A percentile compares a stretch with the other conserved stretches of the same genome.
Conservation (phyloP, 2,797 vertebrate genomes). For the Onychomys leucogaster region DNA sequence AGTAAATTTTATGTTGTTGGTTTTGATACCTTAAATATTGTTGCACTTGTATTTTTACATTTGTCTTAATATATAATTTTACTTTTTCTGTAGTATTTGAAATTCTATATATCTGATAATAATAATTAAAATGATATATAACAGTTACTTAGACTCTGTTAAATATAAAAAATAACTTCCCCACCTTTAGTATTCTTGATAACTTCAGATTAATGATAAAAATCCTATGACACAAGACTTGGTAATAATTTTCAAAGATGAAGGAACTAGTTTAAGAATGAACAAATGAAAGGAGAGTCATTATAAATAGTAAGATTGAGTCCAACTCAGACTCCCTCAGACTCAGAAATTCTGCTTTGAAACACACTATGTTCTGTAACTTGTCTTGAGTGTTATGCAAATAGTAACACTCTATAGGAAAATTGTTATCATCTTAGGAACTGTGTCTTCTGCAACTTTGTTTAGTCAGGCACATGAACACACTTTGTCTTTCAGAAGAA, state of each 20-base stretch:
- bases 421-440: background rate
- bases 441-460: background rate
- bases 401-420: background rate
- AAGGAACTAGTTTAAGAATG: background rate
- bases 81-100: background rate
- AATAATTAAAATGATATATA: background rate
- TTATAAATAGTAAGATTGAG: background rate
- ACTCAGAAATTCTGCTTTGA: background rate
- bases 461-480: background rate
- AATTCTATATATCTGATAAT: background rate
- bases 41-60: constrained; percentile 17
- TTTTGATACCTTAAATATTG: constrained; percentile 42
- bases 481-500: background rate
- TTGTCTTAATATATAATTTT: background rate
- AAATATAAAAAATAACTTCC: background rate
- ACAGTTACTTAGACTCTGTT: background rate
- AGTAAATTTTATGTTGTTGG: background rate
- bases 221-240: background rate
- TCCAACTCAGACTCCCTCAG: background rate
- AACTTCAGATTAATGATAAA: background rate
- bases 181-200: background rate
- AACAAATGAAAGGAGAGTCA: background rate
- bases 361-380: background rate
- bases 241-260: constrained; percentile 3
- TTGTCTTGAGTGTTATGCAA: background rate